A percentile compares a stretch with the other conserved stretches of the same genome.
phyloP scores from a whole-genome alignment of 2,797 vertebrate species.

The Urophycis tenuis region DNA sequence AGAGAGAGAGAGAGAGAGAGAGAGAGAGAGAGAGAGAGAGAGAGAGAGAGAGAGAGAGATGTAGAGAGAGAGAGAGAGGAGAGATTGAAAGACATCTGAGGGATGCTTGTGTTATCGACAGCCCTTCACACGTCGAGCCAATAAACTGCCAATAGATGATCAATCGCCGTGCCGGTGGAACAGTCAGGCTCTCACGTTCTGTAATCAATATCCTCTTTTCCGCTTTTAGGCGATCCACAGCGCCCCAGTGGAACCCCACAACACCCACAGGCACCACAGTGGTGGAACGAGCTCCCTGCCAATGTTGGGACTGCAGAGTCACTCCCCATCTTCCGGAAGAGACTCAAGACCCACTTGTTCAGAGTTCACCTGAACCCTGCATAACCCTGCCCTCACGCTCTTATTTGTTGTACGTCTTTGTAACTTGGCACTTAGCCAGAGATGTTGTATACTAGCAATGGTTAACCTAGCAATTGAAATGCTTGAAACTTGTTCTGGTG shows the following conservation, averaged over 20 bases:
- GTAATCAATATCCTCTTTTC: background rate
- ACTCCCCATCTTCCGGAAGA: too few relatives aligned
- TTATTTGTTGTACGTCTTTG: too few relatives aligned
- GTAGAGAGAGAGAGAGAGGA: background rate
- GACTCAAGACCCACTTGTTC: too few relatives aligned
- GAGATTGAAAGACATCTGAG: background rate
- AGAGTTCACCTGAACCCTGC: too few relatives aligned
- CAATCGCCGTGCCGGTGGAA: background rate
- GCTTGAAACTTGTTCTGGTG: too few relatives aligned
- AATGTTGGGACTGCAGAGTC: too few relatives aligned
- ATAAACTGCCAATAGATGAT: background rate
- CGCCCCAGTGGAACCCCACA: background rate
- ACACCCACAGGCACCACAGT: too few relatives aligned
- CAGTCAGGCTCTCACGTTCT: background rate
- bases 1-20: background rate
- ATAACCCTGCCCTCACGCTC: too few relatives aligned
- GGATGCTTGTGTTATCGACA: background rate
- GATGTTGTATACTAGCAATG: too few relatives aligned
- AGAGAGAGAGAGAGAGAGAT: background rate
- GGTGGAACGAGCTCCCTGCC: too few relatives aligned
- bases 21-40: background rate
- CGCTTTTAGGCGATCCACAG: background rate
- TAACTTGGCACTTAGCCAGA: too few relatives aligned
- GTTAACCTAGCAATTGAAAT: too few relatives aligned
- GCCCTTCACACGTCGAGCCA: background rate